Evolutionary conservation across 2,113 vertebrate genomes (phyloP).

Genomic region (Ammodytes marinus): DNA sequence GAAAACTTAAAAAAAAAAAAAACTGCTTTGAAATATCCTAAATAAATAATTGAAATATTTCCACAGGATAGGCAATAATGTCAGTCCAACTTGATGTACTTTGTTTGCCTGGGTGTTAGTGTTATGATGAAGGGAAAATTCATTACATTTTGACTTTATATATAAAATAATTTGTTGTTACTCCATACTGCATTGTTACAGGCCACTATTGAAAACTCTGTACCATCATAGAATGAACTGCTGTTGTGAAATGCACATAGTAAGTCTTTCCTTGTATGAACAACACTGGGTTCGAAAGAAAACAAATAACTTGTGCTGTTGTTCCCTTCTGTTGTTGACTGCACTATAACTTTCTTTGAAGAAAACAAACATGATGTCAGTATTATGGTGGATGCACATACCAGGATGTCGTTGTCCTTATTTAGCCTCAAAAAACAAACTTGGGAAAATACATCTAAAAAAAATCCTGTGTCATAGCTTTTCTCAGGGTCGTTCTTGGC

Average conservation of each 20-base stretch:
- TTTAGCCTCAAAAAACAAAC: slow-evolving; percentile 28
- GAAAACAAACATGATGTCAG: slow-evolving; percentile 71
- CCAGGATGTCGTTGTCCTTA: slow-evolving; percentile 35
- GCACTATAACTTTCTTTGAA: slow-evolving; percentile 65
- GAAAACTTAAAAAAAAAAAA: too few relatives aligned
- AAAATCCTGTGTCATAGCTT: slow-evolving; percentile 59
- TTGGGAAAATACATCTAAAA: slow-evolving; percentile 28
- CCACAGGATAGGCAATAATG: too few relatives aligned
- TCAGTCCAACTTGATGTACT: too few relatives aligned
- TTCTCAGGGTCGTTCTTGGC: slow-evolving; percentile 73
- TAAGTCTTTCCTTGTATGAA: slow-evolving; percentile 22
- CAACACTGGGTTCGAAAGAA: slow-evolving; percentile 47
- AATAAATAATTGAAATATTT: too few relatives aligned
- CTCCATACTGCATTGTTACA: too few relatives aligned
- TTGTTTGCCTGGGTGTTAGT: too few relatives aligned
- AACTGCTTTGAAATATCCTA: too few relatives aligned
- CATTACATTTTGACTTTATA: too few relatives aligned
- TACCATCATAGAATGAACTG: slow-evolving; percentile 29
- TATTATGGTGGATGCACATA: slow-evolving; percentile 66
- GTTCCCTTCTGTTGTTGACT: slow-evolving; percentile 49
- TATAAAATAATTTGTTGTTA: too few relatives aligned
- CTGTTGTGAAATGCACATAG: slow-evolving; percentile 46
- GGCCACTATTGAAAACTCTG: slow-evolving; percentile 12
- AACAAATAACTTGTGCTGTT: slow-evolving; percentile 26
- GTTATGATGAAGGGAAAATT: too few relatives aligned